Base-by-base conservation (phyloP, 2,888 invertebrate species). In the Limnephilus lunatus region DNA sequence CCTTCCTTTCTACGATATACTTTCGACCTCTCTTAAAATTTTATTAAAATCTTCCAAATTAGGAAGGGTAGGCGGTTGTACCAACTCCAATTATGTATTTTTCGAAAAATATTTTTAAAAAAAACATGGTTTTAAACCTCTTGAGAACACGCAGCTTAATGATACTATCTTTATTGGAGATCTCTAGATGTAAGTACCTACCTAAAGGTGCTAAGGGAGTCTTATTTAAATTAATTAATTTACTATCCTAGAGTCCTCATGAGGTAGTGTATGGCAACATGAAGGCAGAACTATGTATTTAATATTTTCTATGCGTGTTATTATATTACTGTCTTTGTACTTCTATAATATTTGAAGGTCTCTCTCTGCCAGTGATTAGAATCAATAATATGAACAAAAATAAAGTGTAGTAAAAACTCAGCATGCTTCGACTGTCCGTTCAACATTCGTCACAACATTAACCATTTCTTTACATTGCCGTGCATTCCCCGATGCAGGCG, bases 361-460 rank as follows among this genome's bases (percentile, higher is more conserved):
- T 68, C 7, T 25, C 25, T 68, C 7, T 19, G 5, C 25, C 68
- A 1, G 25, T 25, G 25, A 25, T 7, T n/a, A 9, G 68, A 25
- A 68, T 25, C 25, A 68, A 25, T 25, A n/a, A 25, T 25, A n/a
- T 25, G 2, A 25, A n/a, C 5, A 32, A 32, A 35, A 83, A 35
- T 19, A 19, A 48, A 48, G 83, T 35, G 12, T 5, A 86, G 30
- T 48, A 48, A 31, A 25, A 15, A 39, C 89, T 89, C 25, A 35
- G 39, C 15, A n/a, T 44, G 82, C 48, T 48, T 53, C 15, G 30
- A n/a, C 82, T 90, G 25, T 31, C 81, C 81, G 91, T 25, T 32
- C 85, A 81, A 44, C 91, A 91, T 91, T 91, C 91, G 91, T 91
- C 91, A 91, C 91, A 88, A 91, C 91, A 91, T 91, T 91, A 91